These are phyloP conservation scores for Lepisosteus osseus DNA, from an alignment of 2,113 vertebrate genomes.

Conservation along the genomic window DNA sequence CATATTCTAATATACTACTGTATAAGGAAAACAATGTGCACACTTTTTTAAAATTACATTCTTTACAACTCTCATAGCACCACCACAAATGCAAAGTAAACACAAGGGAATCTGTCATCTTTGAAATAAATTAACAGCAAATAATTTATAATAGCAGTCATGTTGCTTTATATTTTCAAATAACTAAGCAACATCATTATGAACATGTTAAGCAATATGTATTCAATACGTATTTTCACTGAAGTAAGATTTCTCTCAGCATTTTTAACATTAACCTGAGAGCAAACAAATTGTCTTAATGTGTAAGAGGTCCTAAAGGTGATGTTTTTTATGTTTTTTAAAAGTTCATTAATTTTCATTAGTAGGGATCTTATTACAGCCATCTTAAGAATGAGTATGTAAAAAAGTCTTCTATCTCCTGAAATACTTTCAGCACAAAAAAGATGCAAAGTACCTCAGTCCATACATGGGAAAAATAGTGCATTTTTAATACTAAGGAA, in stretches of 20 bases:
- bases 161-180: too few relatives aligned
- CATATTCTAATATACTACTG: too few relatives aligned
- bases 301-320: conserved; percentile 4
- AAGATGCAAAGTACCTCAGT: too few relatives aligned
- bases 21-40: too few relatives aligned
- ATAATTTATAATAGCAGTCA: too few relatives aligned
- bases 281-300: background rate
- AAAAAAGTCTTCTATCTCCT: background rate
- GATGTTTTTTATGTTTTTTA: conserved; percentile 5
- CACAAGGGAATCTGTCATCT: too few relatives aligned
- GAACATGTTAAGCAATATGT: background rate
- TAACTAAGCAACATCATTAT: background rate
- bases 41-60: too few relatives aligned
- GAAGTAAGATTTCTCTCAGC: background rate
- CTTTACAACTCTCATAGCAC: too few relatives aligned
- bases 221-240: background rate
- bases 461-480: too few relatives aligned
- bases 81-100: too few relatives aligned
- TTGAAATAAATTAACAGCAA: too few relatives aligned
- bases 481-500: too few relatives aligned
- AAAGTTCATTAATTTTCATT: conserved; percentile 11
- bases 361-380: conserved; percentile 7
- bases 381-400: background rate
- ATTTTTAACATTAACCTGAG: background rate
- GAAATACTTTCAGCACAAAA: background rate